A percentile compares a stretch with the other conserved stretches of the same genome.
Evolutionary conservation across 35 echinoderm and acorn worm species (phyloP).

Genomic region (Ptychodera flava): DNA sequence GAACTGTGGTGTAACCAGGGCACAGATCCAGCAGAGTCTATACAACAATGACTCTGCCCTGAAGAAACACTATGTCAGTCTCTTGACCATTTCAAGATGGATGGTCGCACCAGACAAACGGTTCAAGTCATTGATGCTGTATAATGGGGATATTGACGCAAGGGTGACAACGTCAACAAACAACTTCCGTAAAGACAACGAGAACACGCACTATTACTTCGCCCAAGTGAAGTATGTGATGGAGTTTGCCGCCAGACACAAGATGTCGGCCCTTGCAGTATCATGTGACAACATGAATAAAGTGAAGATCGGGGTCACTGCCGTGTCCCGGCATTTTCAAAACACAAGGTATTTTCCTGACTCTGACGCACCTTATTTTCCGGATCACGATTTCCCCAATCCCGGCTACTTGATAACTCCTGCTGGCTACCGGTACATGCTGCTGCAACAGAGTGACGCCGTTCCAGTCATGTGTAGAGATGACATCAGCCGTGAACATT

Average conservation of each 20-base stretch:
- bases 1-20: conserved; percentile 18
- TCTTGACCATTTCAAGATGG: background rate
- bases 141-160: conserved; percentile 16
- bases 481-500: background rate
- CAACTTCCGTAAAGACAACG: conserved; percentile 23
- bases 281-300: conserved; percentile 63
- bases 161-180: conserved; percentile 21
- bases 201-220: conserved; percentile 35
- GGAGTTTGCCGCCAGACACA: conserved; percentile 35
- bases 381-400: conserved; percentile 26
- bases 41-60: background rate
- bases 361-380: conserved; percentile 11
- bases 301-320: conserved; percentile 33
- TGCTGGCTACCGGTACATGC: conserved; percentile 18
- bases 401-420: conserved; percentile 22
- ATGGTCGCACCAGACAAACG: conserved; percentile 15
- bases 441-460: background rate
- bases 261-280: background rate
- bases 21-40: background rate
- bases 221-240: conserved; percentile 30
- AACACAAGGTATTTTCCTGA: conserved; percentile 8
- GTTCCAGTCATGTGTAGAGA: background rate
- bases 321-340: conserved; percentile 32
- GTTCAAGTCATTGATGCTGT: background rate
- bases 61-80: background rate